Evolutionary conservation across 64 coral and sea anemone species (phyloP), one percentile per base, ranked within the genome.

Genomic region (Actinia tenebrosa): DNA sequence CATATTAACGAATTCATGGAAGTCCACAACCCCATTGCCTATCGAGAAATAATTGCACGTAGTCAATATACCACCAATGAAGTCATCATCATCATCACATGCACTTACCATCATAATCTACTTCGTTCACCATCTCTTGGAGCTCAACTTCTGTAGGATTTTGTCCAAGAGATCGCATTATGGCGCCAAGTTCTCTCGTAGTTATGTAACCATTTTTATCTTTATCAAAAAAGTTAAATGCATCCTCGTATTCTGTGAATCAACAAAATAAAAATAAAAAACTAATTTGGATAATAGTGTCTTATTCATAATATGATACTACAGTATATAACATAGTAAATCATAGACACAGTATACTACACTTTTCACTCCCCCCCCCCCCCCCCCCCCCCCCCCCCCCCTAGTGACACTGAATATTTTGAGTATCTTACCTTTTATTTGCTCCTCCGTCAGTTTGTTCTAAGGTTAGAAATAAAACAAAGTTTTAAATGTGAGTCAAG

Each of bases 1-100:
- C 97, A 99, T 99, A 81, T 99, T 99, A 8, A 99, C 97, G 89
- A 99, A 99, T 82, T 99, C 97, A 78, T 95, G 90, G 80, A 99
- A 99, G 81, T 99, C 97, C 16, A 99, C 91, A 0, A 95, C 93
- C 10, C 97, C 97, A 68, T 99, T 99, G 13, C 97, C 97, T 99
- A 58, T 14, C 80, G 19, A 79, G 17, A 64, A 78, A 79, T 46
- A 45, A 10, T 42, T 75, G 15, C 22, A 16, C 69, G 42, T 8
- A 3, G 14, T 75, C 26, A 75, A 30, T 16, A 27, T 66, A 18
- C 19, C 61, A 8, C 7, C 47, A 50, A 50, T 58, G 56, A 58
- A 69, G 27, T 43, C 22, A 42, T 75, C 22, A 14, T 30, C 11
- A 14, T 75, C 7, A 50, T 8, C 44, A 18, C 10, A 5, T 53